Conservation (phyloP, 1,140 invertebrate genomes). For the Sesamia nonagrioides region DNA sequence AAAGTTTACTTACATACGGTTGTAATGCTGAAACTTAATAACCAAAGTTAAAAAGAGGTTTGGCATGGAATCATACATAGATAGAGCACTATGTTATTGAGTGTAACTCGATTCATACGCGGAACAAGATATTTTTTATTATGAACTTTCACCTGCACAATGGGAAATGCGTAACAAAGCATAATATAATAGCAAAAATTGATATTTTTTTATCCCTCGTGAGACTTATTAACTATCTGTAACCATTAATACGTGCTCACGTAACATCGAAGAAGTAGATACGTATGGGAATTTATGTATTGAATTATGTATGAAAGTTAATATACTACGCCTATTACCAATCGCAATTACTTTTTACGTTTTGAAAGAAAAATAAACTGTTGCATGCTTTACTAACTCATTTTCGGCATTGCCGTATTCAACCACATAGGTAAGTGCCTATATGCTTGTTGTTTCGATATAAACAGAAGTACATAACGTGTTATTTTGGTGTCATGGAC, state of each 20-base stretch:
- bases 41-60: conserved; percentile 1
- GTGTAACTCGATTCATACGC: conserved; percentile 50
- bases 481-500: conserved; percentile 64
- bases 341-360: conserved; percentile 17
- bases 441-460: conserved; percentile 39
- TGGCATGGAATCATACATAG: conserved; percentile 5
- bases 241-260: conserved; percentile 18
- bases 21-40: conserved; percentile 13
- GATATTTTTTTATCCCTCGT: conserved; percentile 55
- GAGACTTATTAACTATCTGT: conserved; percentile 53
- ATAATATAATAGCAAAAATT: conserved; percentile 47
- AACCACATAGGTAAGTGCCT: background rate
- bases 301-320: conserved; percentile 27
- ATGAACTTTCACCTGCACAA: conserved; percentile 81
- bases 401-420: conserved; percentile 15
- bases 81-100: conserved; percentile 38
- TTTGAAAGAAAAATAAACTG: conserved; percentile 3
- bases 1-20: background rate
- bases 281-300: conserved; percentile 37
- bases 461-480: conserved; percentile 39
- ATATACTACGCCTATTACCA: background rate
- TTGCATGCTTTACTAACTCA: conserved; percentile 16
- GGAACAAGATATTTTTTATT: conserved; percentile 58
- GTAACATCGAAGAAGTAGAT: conserved; percentile 30
- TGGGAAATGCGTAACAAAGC: conserved; percentile 51